Base-by-base conservation (phyloP, 2,888 invertebrate genomes). In the Entomobrya proxima region DNA sequence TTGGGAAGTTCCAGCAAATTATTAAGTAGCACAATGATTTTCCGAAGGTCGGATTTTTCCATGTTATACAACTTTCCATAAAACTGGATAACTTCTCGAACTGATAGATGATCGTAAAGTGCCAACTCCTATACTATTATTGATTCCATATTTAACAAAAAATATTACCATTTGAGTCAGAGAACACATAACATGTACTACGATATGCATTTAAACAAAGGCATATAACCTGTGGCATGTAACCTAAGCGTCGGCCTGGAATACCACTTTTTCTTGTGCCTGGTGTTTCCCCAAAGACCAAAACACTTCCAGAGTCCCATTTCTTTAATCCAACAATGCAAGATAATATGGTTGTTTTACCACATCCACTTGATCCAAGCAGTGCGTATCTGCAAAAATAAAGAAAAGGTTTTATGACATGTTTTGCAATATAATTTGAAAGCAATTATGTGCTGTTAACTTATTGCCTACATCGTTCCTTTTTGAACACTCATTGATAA, bases 171-270 rank as follows among this genome's bases (percentile, higher is more conserved):
- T n/a, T n/a, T n/a, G n/a, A n/a, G n/a, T n/a, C n/a, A n/a, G n/a
- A n/a, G n/a, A n/a, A n/a, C n/a, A n/a, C n/a, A n/a, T n/a, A n/a
- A n/a, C n/a, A n/a, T n/a, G n/a, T n/a, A n/a, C n/a, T n/a, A n/a
- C n/a, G n/a, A n/a, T n/a, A n/a, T n/a, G n/a, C n/a, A n/a, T n/a
- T n/a, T n/a, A n/a, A n/a, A n/a, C n/a, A n/a, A n/a, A n/a, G n/a
- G n/a, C 21, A 52, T 52, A 18, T n/a, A 1, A 52, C 50, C 18
- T 52, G 88, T 24, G 93, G 92, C 93, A 93, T 93, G 87, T 92
- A 93, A n/a, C 93, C 93, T 2, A 93, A 92, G 81, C 90, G 90
- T 32, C 90, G 90, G 0, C 92, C 92, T 3, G 92, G 92, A 6
- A n/a, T n/a, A n/a, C n/a, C n/a, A n/a, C 93, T 91, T n/a, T 91